Evolutionary conservation across 2,888 invertebrate species (phyloP).

Genomic region (Tetragnatha montana): DNA sequence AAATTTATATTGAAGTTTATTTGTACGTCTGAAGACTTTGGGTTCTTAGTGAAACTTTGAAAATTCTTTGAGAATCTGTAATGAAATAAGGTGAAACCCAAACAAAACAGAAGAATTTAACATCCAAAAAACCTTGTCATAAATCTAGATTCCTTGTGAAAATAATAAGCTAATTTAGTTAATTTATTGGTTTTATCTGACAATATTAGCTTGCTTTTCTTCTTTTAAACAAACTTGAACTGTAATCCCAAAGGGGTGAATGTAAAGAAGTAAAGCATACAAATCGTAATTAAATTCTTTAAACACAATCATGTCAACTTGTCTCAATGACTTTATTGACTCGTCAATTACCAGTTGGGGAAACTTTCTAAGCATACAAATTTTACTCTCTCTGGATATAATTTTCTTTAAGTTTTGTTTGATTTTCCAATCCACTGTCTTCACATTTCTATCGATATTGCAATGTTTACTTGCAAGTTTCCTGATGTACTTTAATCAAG

Average conservation of each 20-base stretch:
- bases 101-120: too few relatives aligned
- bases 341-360: background rate
- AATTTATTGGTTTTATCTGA: too few relatives aligned
- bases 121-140: too few relatives aligned
- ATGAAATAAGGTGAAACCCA: too few relatives aligned
- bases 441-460: background rate
- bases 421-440: background rate
- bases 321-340: background rate
- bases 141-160: too few relatives aligned
- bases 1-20: too few relatives aligned
- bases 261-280: background rate
- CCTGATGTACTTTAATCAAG: background rate
- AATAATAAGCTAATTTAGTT: too few relatives aligned
- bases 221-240: background rate
- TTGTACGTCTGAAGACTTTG: too few relatives aligned
- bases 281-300: background rate
- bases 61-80: too few relatives aligned
- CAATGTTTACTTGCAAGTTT: background rate
- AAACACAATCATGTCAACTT: background rate
- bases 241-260: background rate
- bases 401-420: background rate
- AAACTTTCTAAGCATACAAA: background rate
- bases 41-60: too few relatives aligned
- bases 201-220: background rate
- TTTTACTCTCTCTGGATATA: background rate